A percentile compares a stretch with the other conserved stretches of the same genome.
These are phyloP conservation scores for Aethes cnicana DNA, from an alignment of 2,888 invertebrate genomes.

Conservation along the genomic window DNA sequence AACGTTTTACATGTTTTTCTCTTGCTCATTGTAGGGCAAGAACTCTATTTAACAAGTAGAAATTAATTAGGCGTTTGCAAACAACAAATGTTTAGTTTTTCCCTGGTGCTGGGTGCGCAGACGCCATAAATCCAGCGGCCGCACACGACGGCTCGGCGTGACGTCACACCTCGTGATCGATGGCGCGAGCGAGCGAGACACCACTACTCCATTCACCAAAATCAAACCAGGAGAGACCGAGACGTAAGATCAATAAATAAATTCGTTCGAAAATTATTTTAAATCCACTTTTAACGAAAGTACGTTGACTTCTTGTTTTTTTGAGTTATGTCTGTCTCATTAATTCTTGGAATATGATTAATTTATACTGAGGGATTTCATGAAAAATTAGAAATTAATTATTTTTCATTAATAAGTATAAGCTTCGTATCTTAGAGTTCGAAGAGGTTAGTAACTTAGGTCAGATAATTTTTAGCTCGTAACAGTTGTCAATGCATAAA, in stretches of 20 bases:
- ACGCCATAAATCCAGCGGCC: conserved; percentile 80
- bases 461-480: conserved; percentile 3
- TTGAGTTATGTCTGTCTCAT: conserved; percentile 62
- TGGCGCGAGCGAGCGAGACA: conserved; percentile 66
- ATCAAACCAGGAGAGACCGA: conserved; percentile 49
- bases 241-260: conserved; percentile 68
- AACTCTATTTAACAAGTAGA: conserved; percentile 6
- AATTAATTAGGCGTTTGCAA: conserved; percentile 43
- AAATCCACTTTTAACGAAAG: conserved; percentile 72
- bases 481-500: conserved; percentile 53
- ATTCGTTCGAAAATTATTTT: conserved; percentile 74
- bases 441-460: not conserved
- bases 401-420: too few relatives aligned
- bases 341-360: conserved; percentile 55
- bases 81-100: conserved; percentile 57
- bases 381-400: too few relatives aligned
- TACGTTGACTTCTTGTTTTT: conserved; percentile 78
- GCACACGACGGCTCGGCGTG: conserved; percentile 82
- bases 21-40: too few relatives aligned
- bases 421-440: too few relatives aligned
- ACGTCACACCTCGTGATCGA: conserved; percentile 82
- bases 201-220: conserved; percentile 46
- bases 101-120: conserved; percentile 69
- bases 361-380: conserved; percentile 37
- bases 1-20: too few relatives aligned